phyloP scores from a whole-genome alignment of 1,140 invertebrate genomes.

The Drosophila sproati region DNA sequence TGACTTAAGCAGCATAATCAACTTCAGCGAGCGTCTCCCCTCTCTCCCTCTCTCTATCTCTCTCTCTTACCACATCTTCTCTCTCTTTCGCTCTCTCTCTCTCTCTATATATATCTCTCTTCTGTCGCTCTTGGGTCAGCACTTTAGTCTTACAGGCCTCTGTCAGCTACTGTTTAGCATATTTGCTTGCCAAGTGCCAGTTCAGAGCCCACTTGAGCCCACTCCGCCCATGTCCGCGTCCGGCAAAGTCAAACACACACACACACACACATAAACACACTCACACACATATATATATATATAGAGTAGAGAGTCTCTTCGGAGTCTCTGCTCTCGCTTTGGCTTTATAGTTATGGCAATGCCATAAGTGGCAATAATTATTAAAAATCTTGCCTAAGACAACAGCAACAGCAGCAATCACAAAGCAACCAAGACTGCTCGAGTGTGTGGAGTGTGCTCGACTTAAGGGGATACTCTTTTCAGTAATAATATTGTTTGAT shows the following conservation, averaged over 20 bases:
- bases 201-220: conserved; percentile 64
- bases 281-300: neutral
- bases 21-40: conserved; percentile 57
- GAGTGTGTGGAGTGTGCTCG: neutral
- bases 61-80: neutral
- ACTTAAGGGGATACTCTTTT: neutral
- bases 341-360: conserved; percentile 28
- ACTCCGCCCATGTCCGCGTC: conserved; percentile 55
- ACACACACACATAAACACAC: too few species aligned
- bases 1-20: conserved; percentile 82
- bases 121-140: conserved; percentile 13
- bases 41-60: conserved; percentile 7
- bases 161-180: conserved; percentile 81
- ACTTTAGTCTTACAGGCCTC: neutral
- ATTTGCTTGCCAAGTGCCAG: conserved; percentile 78
- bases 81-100: neutral
- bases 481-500: too few species aligned
- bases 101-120: neutral
- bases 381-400: conserved; percentile 83
- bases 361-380: conserved; percentile 84
- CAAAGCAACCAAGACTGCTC: conserved; percentile 24
- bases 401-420: conserved; percentile 67
- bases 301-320: neutral
- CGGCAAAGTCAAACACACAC: neutral
- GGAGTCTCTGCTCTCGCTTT: neutral